phyloP scores from a whole-genome alignment of 2,888 invertebrate genomes.

The Anorthoa munda region DNA sequence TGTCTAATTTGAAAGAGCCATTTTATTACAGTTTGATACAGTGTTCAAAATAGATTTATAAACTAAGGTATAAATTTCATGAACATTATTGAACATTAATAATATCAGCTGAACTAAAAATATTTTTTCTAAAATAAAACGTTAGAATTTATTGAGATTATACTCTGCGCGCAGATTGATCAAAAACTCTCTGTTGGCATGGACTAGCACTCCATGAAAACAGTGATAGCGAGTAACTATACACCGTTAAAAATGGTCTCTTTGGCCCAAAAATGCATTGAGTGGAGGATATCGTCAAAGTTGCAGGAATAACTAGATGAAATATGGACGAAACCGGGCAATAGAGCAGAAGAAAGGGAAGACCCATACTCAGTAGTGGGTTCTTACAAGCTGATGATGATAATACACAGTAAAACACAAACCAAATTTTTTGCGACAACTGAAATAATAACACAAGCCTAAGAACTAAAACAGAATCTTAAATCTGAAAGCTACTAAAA shows the following conservation, averaged over 20 bases:
- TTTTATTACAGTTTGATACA: not conserved
- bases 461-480: not conserved
- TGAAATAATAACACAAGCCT: conserved; percentile 1
- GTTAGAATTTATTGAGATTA: not conserved
- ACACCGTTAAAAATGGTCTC: too few species aligned
- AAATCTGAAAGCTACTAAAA: conserved; percentile 16
- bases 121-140: not conserved
- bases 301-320: too few species aligned
- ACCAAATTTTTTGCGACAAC: not conserved
- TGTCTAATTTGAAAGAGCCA: too few species aligned
- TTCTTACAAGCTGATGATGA: too few species aligned
- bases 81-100: not conserved
- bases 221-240: not conserved
- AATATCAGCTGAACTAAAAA: not conserved
- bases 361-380: too few species aligned
- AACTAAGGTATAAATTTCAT: not conserved
- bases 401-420: not conserved
- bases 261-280: too few species aligned
- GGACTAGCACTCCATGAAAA: not conserved
- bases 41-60: not conserved
- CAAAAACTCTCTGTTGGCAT: too few species aligned
- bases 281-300: too few species aligned
- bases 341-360: too few species aligned
- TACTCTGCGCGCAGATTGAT: too few species aligned
- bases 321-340: too few species aligned